Percentiles rank a stretch among this genome's conserved stretches.
Evolutionary conservation across 2,888 invertebrate genomes (phyloP).

Genomic region (Phoenoteleia sp.): DNA sequence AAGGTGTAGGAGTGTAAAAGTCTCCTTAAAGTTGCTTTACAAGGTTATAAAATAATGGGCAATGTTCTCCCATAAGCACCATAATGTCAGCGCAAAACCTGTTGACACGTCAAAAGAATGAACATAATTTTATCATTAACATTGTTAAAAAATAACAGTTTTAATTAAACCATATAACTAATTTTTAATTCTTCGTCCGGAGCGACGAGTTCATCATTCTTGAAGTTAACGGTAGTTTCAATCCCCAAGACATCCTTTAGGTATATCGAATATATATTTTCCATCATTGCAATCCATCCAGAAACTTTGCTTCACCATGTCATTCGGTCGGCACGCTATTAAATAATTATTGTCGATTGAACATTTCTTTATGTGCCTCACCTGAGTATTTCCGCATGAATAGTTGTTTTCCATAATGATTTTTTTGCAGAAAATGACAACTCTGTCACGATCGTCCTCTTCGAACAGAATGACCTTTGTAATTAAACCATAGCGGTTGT

Average conservation of each 20-base stretch:
- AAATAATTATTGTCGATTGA: not conserved
- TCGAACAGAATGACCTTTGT: not conserved
- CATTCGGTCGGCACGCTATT: not conserved
- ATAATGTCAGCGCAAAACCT: too few species aligned
- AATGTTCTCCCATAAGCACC: too few species aligned
- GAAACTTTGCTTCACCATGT: not conserved
- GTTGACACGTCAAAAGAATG: too few species aligned
- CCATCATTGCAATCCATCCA: slow-evolving; percentile 5
- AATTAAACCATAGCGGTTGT: not conserved
- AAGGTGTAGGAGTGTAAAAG: too few species aligned
- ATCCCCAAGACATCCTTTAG: slow-evolving; percentile 11
- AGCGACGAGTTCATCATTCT: not conserved
- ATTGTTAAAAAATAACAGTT: too few species aligned
- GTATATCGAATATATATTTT: slow-evolving; percentile 1
- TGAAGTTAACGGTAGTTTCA: not conserved
- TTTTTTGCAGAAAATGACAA: not conserved
- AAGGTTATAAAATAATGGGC: too few species aligned
- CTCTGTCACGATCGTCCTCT: not conserved
- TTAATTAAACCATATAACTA: too few species aligned
- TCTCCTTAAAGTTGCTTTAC: too few species aligned
- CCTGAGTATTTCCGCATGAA: not conserved
- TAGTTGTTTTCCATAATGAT: not conserved
- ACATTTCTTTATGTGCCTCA: slow-evolving; percentile 13
- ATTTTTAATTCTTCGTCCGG: too few species aligned
- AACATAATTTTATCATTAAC: too few species aligned